Evolutionary conservation across 2,888 invertebrate genomes (phyloP), one percentile per base, ranked within the genome.

Genomic region (Orthosia cruda): DNA sequence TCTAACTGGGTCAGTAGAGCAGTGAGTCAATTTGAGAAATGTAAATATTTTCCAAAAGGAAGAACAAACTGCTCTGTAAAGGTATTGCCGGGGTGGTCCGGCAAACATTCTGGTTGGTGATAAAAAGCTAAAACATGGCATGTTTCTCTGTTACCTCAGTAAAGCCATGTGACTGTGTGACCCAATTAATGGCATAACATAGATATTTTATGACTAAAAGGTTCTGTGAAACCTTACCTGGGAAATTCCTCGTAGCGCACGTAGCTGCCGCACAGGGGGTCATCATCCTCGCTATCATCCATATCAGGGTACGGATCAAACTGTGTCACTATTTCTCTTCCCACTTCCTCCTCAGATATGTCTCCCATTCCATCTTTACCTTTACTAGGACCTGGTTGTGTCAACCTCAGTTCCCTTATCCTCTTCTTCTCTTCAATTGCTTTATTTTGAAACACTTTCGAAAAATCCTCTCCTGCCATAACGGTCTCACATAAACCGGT

Each of bases 401-500:
- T 92, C 63, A 93, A 83, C 68, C 91, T 91, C 54, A 92, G 91
- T 86, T 94, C 94, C 68, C 90, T 91, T 75, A 94, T 91, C 76
- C 93, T 90, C 84, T 93, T 94, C 85, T 91, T 95, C 87, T 95
- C 95, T 91, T 96, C 94, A 81, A 96, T 89, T 87, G 94, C 95
- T 87, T 94, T 95, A 86, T 93, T 94, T 92, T 95, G 95, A 86
- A 97, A 96, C 71, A 96, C 93, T 93, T 96, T 97, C 71, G 98
- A 98, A 87, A 98, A 97, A 94, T 98, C 98, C 92, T 99, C 99
- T 71, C 98, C 98, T 50, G 98, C 97, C 98, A 99, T 99, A 70
- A 99, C 98, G 90, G 98, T 97, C 94, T 99, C 99, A 94, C 99
- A 99, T 97, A 99, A 98, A 74, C 99, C 98, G 88, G 99, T 99